Evolutionary conservation across 2,888 invertebrate species (phyloP).

Genomic region (Nymphalis urticae): DNA sequence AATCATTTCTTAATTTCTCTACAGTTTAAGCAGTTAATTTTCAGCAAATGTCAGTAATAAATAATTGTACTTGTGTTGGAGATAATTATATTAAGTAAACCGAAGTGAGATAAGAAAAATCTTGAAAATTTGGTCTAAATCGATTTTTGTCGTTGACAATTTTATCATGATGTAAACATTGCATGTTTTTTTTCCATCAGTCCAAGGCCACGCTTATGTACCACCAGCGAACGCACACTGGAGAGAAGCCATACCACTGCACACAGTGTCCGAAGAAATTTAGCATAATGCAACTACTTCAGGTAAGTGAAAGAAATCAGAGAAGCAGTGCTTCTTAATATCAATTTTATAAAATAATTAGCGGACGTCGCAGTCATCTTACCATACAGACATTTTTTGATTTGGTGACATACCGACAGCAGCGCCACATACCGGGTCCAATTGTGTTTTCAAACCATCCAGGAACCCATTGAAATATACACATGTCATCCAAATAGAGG

Average conservation of each 20-base stretch:
- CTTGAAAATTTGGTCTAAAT: neutral
- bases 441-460: no score
- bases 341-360: no score
- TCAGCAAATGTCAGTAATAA: neutral
- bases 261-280: constrained; percentile 49
- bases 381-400: no score
- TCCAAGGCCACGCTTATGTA: constrained; percentile 54
- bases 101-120: no score
- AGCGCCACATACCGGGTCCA: no score
- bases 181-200: constrained; percentile 42
- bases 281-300: constrained; percentile 46
- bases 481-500: no score
- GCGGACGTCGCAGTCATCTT: no score
- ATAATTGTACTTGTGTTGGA: neutral
- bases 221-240: constrained; percentile 53
- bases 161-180: neutral
- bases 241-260: constrained; percentile 51
- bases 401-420: no score
- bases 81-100: neutral
- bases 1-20: no score
- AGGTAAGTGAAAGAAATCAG: constrained; percentile 34
- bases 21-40: no score
- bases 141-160: constrained; percentile 1
- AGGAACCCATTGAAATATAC: no score
- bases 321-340: no score